Conservation (phyloP, 2,113 vertebrate species). For the Oncorhynchus keta region DNA sequence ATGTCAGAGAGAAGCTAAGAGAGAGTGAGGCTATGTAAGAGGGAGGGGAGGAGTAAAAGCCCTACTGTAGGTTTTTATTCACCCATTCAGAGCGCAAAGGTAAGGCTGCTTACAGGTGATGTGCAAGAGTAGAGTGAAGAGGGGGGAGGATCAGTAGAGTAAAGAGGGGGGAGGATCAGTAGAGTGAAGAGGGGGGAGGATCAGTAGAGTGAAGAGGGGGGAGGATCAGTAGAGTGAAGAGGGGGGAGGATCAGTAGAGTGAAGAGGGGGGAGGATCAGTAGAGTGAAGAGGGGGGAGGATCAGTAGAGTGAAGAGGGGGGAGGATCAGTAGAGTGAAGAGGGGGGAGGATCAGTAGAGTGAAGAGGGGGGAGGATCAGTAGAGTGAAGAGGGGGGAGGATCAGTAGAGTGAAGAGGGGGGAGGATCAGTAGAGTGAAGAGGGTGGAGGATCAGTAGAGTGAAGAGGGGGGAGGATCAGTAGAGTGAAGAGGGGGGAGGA, state of each 20-base stretch:
- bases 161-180: background rate
- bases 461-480: background rate
- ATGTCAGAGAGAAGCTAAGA: background rate
- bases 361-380: background rate
- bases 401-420: constrained; percentile 1
- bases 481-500: background rate
- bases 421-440: background rate
- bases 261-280: background rate
- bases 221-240: background rate
- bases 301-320: background rate
- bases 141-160: background rate
- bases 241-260: background rate
- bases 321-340: background rate
- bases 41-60: background rate
- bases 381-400: constrained; percentile 3
- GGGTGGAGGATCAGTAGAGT: background rate
- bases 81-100: background rate
- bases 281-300: background rate
- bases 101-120: background rate
- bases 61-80: background rate
- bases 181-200: background rate
- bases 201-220: background rate
- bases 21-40: background rate
- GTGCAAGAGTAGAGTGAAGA: constrained; percentile 1
- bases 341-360: constrained; percentile 1